Evolutionary conservation across 2,113 vertebrate species (phyloP).

Genomic region (Columba janthina): DNA sequence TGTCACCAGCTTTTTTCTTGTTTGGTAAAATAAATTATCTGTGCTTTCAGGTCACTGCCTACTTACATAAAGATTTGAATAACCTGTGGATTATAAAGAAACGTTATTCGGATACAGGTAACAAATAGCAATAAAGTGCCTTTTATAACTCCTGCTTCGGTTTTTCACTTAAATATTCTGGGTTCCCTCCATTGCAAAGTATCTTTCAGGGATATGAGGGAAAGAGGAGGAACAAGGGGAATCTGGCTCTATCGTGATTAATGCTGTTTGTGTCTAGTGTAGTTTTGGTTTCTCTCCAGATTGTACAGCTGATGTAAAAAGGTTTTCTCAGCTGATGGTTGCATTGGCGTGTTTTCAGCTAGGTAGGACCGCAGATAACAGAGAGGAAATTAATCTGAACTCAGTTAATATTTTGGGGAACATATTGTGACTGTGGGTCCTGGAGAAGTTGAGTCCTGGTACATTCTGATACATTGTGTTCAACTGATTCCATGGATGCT

Average conservation of each 20-base stretch:
- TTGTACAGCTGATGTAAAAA: background rate
- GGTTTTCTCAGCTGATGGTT: background rate
- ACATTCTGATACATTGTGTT: background rate
- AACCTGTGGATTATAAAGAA: slow-evolving; percentile 96
- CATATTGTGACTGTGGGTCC: background rate
- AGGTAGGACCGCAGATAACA: background rate
- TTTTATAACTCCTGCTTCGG: background rate
- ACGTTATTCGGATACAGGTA: slow-evolving; percentile 79
- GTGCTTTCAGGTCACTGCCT: slow-evolving; percentile 89
- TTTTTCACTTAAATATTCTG: background rate
- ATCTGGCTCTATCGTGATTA: background rate
- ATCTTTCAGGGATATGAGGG: background rate
- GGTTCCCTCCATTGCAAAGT: background rate
- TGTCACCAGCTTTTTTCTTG: background rate
- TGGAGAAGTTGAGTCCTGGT: background rate
- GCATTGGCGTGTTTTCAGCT: background rate
- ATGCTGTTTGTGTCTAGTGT: background rate
- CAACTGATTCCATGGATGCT: background rate
- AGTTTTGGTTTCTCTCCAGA: background rate
- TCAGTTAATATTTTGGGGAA: background rate
- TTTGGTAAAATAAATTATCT: background rate
- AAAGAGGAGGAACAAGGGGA: background rate
- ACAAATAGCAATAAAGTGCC: slow-evolving; percentile 11
- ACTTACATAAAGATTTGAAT: slow-evolving; percentile 96
- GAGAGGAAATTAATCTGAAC: background rate